Percentiles rank a stretch among this genome's conserved stretches.
Conservation (phyloP, 2,113 vertebrate genomes). For the Prochilodus magdalenae region DNA sequence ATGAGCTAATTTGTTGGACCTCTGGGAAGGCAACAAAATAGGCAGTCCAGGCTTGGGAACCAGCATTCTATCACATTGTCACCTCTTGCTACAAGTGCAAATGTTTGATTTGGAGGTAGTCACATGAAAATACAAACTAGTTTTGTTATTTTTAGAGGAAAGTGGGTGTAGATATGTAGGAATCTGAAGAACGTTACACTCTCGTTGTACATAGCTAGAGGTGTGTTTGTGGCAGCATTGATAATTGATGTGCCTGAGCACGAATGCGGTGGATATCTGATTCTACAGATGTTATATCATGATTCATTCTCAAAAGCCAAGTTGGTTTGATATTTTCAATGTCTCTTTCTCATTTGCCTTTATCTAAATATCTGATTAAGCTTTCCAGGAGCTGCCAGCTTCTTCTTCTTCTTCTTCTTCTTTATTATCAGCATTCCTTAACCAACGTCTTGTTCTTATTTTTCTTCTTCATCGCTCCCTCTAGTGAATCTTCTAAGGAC, state of each 20-base stretch:
- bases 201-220: conserved; percentile 22
- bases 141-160: no score
- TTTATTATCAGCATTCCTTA: background rate
- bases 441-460: background rate
- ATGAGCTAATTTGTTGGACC: background rate
- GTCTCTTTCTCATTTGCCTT: background rate
- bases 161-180: background rate
- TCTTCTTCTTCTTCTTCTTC: background rate
- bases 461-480: background rate
- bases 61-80: conserved; percentile 28
- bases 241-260: background rate
- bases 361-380: background rate
- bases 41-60: background rate
- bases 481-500: no score
- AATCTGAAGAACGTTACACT: conserved; percentile 2
- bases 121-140: no score
- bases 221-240: conserved; percentile 9
- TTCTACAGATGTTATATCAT: no score
- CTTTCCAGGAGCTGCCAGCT: background rate
- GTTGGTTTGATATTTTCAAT: no score
- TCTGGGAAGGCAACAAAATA: background rate
- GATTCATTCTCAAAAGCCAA: no score
- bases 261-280: background rate
- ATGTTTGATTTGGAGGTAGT: no score
- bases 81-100: no score